phyloP scores from a whole-genome alignment of 2,888 invertebrate genomes.

The Frankliniella intonsa region DNA sequence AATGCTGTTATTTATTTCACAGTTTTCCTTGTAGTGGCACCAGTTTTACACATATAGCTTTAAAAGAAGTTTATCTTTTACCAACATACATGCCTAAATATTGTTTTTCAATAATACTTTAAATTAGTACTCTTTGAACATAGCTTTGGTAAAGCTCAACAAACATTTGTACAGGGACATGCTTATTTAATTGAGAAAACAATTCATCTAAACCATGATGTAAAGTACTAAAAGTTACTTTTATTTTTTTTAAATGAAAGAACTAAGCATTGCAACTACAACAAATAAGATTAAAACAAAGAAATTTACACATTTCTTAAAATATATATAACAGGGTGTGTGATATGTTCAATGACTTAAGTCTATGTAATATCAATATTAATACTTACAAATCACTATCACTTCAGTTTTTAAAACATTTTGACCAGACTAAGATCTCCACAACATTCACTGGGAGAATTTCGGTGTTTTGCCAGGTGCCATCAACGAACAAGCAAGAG shows the following conservation, averaged over 20 bases:
- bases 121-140: too few relatives aligned
- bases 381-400: constrained; percentile 16
- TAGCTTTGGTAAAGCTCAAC: too few relatives aligned
- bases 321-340: background rate
- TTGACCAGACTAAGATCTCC: constrained; percentile 18
- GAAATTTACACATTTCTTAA: background rate
- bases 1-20: constrained; percentile 29
- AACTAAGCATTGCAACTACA: background rate
- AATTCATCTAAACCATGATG: too few relatives aligned
- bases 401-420: background rate
- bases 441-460: background rate
- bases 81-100: background rate
- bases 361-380: constrained; percentile 5
- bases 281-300: background rate
- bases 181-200: too few relatives aligned
- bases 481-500: background rate
- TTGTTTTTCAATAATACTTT: background rate
- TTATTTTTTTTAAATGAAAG: too few relatives aligned
- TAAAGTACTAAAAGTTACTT: too few relatives aligned
- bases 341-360: background rate
- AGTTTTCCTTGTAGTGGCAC: constrained; percentile 31
- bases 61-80: background rate
- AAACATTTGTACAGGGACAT: too few relatives aligned
- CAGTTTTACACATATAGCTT: constrained; percentile 32
- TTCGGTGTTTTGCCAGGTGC: background rate